Base-by-base conservation (phyloP, 1,140 invertebrate species). In the Macrobrachium nipponense region DNA sequence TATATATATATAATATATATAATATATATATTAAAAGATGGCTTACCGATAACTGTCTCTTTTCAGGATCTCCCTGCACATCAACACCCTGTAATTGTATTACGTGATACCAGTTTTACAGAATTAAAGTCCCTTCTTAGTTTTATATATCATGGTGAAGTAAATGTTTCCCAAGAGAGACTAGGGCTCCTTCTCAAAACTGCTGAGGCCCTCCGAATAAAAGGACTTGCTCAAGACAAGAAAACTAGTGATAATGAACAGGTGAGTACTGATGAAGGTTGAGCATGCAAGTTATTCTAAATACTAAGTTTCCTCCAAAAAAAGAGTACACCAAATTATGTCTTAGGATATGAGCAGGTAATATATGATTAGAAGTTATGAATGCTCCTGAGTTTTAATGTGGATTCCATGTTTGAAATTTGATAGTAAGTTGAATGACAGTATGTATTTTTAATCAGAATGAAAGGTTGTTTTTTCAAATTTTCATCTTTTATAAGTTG, bases 141-240 rank as follows among this genome's bases (percentile, higher is more conserved):
- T 62, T 89, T 89, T 82, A 89, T 89, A 86, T 89, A 89, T 82
- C 89, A 89, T 83, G 87, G 89, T 43, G 87, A 89, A 87, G 87
- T 88, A 27, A 87, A 88, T 76, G 87, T 89, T 43, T 87, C 88
- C 27, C 85, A 87, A 84, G 88, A 89, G 68, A 92, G 94, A 86
- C 90, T 95, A 61, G 92, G 92, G 11, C 93, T 93, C 88, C 94
- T 94, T 90, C 91, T 95, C 79, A 93, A 93, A 79, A 94, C 94
- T 61, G 94, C 94, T 59, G 94, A 94, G 89, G 91, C 94, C 11
- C 90, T 95, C 36, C 92, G 93, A 88, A 93, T 95, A 44, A 94
- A 94, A 90, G 94, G 94, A 75, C 91, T 95, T 82, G 88, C 88
- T 82, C 88, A 89, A 80, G 88, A 89, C 72, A 88, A 88, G 70